A percentile compares a stretch with the other conserved stretches of the same genome.
Evolutionary conservation across 2,797 vertebrate species (phyloP).

Genomic region (Carapus acus): DNA sequence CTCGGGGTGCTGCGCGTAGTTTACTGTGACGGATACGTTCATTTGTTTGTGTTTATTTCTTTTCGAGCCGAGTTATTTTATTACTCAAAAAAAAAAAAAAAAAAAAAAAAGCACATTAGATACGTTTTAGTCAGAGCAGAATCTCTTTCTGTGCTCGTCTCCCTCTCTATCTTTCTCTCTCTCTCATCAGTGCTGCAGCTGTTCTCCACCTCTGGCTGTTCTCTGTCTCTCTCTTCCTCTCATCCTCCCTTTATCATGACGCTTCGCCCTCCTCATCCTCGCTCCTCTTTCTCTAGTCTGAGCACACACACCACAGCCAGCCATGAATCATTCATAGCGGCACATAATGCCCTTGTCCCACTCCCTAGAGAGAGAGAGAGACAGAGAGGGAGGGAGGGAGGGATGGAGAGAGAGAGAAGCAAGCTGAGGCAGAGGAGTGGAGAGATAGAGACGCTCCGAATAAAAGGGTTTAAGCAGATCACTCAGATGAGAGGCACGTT

Average conservation of each 20-base stretch:
- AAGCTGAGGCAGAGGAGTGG: slow-evolving; percentile 14
- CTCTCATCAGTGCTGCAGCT: slow-evolving; percentile 8
- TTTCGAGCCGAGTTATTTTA: not conserved
- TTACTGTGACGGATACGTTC: slow-evolving; percentile 33
- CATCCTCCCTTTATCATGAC: slow-evolving; percentile 27
- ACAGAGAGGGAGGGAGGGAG: slow-evolving; percentile 28
- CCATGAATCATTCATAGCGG: slow-evolving; percentile 70
- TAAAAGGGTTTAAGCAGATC: slow-evolving; percentile 32
- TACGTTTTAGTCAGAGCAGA: not conserved
- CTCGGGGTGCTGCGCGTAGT: slow-evolving; percentile 16
- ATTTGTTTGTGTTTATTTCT: slow-evolving; percentile 10
- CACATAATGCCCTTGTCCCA: slow-evolving; percentile 57
- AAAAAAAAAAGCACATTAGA: too few species aligned
- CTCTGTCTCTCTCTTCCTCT: slow-evolving; percentile 3
- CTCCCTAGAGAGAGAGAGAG: slow-evolving; percentile 31
- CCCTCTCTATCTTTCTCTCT: not conserved
- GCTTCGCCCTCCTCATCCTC: slow-evolving; percentile 25
- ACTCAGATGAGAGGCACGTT: slow-evolving; percentile 22
- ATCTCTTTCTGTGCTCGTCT: slow-evolving; percentile 1
- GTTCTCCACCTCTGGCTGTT: slow-evolving; percentile 21
- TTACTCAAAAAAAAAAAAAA: too few species aligned
- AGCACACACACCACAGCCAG: slow-evolving; percentile 52
- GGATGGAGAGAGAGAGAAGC: slow-evolving; percentile 31
- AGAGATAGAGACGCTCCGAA: slow-evolving; percentile 24
- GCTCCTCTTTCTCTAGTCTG: slow-evolving; percentile 52